Percentiles rank a stretch among this genome's conserved stretches.
Conservation (phyloP, 2,888 invertebrate genomes). For the Tenthredo distinguenda region DNA sequence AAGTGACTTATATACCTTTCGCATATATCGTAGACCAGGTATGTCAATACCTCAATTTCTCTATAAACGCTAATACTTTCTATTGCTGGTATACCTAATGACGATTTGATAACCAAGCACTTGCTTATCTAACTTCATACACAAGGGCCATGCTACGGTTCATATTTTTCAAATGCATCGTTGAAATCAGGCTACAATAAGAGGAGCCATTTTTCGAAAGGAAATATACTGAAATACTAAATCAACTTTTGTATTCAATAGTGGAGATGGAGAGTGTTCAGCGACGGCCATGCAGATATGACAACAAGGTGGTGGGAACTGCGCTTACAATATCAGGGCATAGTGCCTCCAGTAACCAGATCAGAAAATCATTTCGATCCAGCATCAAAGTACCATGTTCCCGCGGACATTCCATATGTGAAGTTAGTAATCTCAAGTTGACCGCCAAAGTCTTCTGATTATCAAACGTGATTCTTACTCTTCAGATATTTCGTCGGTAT, state of each 20-base stretch:
- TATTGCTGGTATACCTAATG: neutral
- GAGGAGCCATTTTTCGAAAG: constrained; percentile 3
- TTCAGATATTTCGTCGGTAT: constrained; percentile 90
- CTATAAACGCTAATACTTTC: neutral
- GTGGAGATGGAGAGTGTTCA: constrained; percentile 92
- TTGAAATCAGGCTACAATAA: neutral
- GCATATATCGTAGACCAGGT: constrained; percentile 90
- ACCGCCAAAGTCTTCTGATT: constrained; percentile 18
- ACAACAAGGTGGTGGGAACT: constrained; percentile 89
- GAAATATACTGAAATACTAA: neutral
- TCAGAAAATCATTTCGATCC: constrained; percentile 90
- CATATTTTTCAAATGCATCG: neutral
- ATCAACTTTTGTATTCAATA: constrained; percentile 67
- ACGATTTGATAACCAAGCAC: neutral
- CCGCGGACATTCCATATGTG: constrained; percentile 83
- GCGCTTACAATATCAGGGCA: constrained; percentile 86
- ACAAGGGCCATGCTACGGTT: too few relatives aligned
- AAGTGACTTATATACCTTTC: constrained; percentile 89
- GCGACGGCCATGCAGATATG: constrained; percentile 86
- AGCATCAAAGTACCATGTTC: constrained; percentile 90
- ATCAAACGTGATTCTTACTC: constrained; percentile 78
- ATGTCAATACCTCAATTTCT: constrained; percentile 58
- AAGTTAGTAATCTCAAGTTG: constrained; percentile 71
- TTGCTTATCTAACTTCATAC: neutral
- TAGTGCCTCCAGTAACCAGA: constrained; percentile 85